Evolutionary conservation across 2,888 invertebrate species (phyloP), one percentile per base, ranked within the genome.

Genomic region (Dryobota labecula): DNA sequence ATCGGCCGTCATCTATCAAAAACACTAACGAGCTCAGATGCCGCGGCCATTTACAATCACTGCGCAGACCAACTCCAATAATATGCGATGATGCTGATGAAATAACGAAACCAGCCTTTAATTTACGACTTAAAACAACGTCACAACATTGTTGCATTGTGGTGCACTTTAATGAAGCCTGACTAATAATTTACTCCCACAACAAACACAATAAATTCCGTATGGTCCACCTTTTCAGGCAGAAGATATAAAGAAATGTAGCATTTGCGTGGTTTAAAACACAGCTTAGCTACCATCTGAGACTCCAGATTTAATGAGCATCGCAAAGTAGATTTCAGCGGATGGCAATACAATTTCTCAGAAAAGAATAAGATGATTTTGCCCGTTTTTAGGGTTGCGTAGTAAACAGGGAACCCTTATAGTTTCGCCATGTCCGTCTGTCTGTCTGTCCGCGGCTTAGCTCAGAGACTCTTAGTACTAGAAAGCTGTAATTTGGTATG

Each of bases 1-100:
- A 93, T 92, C 94, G 92, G 91, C 88, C 93, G 93, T 94, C 95
- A 95, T 96, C 95, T 95, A 95, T 96, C 96, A 95, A 95, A 95
- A 94, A 94, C 93, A 90, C 93, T 95, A 95, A 95, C 95, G 95
- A 96, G 94, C 94, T 90, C 87, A 88, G 94, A 95, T 94, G 93
- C 94, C 90, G 92, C 91, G 92, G 91, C 92, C 89, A 92, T 94
- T 94, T 93, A 94, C 94, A 94, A 94, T 94, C 93, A 91, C 92
- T 88, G 88, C 88, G 88, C 83, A 72, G 83, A 80, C 83, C 81
- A 83, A 87, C 86, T 90, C 93, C 92, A 93, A 94, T 94, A 94
- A 94, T 92, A 92, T 89, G 92, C 91, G 90, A 93, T 92, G 92
- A 92, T 92, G 90, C 88, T 90, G 92, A 92, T 91, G 91, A 92